A percentile compares a stretch with the other conserved stretches of the same genome.
These are phyloP conservation scores for Barypeithes pellucidus DNA, from an alignment of 2,888 invertebrate genomes.

Conservation along the genomic window DNA sequence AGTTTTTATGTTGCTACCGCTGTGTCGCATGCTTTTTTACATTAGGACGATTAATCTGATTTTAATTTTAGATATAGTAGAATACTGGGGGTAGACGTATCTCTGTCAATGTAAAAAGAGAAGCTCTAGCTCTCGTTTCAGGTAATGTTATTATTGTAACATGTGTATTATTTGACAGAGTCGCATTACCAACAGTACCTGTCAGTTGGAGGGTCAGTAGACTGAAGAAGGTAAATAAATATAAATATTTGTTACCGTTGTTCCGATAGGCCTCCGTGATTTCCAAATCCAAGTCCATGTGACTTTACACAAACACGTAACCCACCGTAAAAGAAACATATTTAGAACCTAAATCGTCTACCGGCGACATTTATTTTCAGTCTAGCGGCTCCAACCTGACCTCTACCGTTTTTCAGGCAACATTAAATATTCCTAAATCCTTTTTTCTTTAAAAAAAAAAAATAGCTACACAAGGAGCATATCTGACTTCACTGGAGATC, in stretches of 20 bases:
- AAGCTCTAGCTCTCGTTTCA: no score
- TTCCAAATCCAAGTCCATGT: not conserved
- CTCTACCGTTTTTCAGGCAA: not conserved
- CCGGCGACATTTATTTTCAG: not conserved
- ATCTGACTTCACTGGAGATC: constrained; percentile 75
- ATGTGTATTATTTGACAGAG: not conserved
- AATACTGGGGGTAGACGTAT: not conserved
- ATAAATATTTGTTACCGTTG: not conserved
- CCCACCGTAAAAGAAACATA: no score
- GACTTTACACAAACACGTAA: not conserved
- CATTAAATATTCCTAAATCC: not conserved
- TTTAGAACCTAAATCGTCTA: no score
- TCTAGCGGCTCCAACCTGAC: not conserved
- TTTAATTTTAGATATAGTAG: not conserved
- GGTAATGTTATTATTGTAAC: not conserved
- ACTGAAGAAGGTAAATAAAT: constrained; percentile 5
- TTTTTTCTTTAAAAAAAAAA: not conserved
- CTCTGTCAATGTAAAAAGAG: not conserved
- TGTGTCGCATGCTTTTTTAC: not conserved
- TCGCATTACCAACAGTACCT: not conserved
- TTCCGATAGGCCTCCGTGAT: not conserved
- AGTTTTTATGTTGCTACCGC: not conserved
- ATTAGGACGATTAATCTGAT: not conserved
- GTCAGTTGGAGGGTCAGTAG: not conserved
- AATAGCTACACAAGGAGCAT: constrained; percentile 35